Evolutionary conservation across 1,140 invertebrate species (phyloP), one percentile per base, ranked within the genome.

Genomic region (Drosophila erecta): DNA sequence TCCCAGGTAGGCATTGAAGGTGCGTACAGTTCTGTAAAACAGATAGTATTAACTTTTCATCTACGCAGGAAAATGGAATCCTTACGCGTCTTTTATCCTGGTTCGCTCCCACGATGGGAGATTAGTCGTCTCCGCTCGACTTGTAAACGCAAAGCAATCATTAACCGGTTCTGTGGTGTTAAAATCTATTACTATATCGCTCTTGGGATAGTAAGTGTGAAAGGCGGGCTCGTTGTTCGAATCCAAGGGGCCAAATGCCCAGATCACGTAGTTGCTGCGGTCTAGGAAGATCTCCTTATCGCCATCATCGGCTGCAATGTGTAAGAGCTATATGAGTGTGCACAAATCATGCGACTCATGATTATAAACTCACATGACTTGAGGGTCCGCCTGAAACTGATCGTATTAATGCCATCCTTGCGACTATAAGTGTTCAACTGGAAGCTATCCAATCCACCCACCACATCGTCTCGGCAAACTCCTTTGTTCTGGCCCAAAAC

Each of bases 191-290:
- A 94, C 93, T 0, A 96, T 92, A 89, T 96, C 94, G 17, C 93
- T 93, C 84, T 95, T 95, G 12, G 96, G 96, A 93, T 96, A 97
- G 53, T 95, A 85, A 54, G 96, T 95, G 90, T 98, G 97, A 90
- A 97, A 98, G 55, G 95, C 95, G 0, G 97, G 97, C 85, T 97
- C 96, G 43, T 95, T 95, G 56, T 95, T 95, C 14, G 94, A 93
- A 89, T 97, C 96, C 50, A 98, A 92, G 65, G 94, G 94, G 11
- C 98, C 98, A 17, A 98, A 92, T 1, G 97, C 96, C 97, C 97
- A 98, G 6, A 98, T 94, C 14, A 97, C 93, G 78, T 95, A 96
- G 24, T 95, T 94, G 3, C 93, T 91, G 22, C 94, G 93, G 62
- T 97, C 95, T 3, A 94, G 94, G 4, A 94, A 93, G 90, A 95